These are phyloP conservation scores for Pomatostomus ruficeps DNA, from an alignment of 2,113 vertebrate genomes.

Conservation along the genomic window DNA sequence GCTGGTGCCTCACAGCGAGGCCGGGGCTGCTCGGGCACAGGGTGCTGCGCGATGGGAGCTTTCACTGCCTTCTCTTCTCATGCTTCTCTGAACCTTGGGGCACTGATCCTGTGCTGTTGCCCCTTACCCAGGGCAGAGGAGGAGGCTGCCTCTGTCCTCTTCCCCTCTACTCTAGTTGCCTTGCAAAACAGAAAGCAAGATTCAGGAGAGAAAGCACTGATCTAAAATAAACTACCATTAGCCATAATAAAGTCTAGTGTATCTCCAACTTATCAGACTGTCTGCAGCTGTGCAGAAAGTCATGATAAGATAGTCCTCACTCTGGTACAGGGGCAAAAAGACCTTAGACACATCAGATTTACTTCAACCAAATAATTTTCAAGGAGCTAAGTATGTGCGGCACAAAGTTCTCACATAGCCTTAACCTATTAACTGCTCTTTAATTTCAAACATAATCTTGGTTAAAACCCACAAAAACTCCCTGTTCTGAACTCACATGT, in stretches of 20 bases:
- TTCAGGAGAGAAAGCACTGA: not conserved
- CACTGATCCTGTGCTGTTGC: not conserved
- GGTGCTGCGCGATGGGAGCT: not conserved
- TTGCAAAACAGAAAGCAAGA: not conserved
- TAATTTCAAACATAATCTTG: slow-evolving; percentile 4
- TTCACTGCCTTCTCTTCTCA: not conserved
- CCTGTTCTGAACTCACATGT: slow-evolving; percentile 11
- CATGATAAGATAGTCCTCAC: not conserved
- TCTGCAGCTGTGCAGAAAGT: slow-evolving; percentile 3
- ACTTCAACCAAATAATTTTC: not conserved
- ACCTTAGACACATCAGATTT: not conserved
- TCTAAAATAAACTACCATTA: not conserved
- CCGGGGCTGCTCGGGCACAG: not conserved
- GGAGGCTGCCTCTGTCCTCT: not conserved
- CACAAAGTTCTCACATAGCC: not conserved
- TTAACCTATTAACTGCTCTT: slow-evolving; percentile 7
- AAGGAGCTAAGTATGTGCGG: not conserved
- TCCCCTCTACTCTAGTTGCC: not conserved
- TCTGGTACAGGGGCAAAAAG: not conserved
- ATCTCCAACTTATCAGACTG: not conserved
- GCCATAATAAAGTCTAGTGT: slow-evolving; percentile 42
- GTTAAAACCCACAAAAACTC: not conserved
- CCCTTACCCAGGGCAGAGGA: not conserved
- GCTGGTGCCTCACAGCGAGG: not conserved
- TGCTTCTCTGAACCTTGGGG: not conserved